A percentile compares a stretch with the other conserved stretches of the same genome.
phyloP scores from a whole-genome alignment of 2,797 vertebrate species.

The Philypnodon macrostomus region DNA sequence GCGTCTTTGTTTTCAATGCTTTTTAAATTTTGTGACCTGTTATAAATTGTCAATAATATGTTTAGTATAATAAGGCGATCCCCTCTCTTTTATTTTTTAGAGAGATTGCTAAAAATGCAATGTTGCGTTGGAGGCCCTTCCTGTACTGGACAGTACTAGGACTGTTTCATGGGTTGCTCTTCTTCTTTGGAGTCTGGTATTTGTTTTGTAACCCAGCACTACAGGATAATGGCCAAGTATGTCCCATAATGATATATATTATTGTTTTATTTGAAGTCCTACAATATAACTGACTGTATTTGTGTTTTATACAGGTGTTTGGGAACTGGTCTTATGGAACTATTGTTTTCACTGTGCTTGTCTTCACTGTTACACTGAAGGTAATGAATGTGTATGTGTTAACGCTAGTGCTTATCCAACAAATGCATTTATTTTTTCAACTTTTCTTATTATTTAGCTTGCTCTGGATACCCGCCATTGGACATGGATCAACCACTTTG shows the following conservation, averaged over 20 bases:
- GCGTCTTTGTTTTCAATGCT: not conserved
- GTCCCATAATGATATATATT: no score
- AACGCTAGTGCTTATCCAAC: no score
- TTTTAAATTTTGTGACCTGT: not conserved
- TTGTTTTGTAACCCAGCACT: slow-evolving; percentile 88
- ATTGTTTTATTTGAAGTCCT: no score
- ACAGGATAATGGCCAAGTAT: slow-evolving; percentile 93
- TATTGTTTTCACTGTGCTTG: slow-evolving; percentile 92
- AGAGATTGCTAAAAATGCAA: slow-evolving; percentile 91
- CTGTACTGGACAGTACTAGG: slow-evolving; percentile 93
- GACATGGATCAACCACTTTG: slow-evolving; percentile 99
- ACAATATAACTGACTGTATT: no score
- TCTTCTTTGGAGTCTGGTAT: slow-evolving; percentile 92
- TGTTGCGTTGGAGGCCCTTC: slow-evolving; percentile 90
- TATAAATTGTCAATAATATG: no score
- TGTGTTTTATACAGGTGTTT: slow-evolving; percentile 80
- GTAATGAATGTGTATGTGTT: no score
- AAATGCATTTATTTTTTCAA: no score
- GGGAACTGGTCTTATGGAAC: slow-evolving; percentile 98
- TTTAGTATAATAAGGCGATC: not conserved
- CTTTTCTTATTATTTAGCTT: no score
- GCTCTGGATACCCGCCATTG: slow-evolving; percentile 94
- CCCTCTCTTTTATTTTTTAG: slow-evolving; percentile 57
- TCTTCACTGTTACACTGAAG: slow-evolving; percentile 99
- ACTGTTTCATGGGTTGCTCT: slow-evolving; percentile 89